A percentile compares a stretch with the other conserved stretches of the same genome.
Conservation (phyloP, 2,888 invertebrate genomes). For the Heliconius sara region DNA sequence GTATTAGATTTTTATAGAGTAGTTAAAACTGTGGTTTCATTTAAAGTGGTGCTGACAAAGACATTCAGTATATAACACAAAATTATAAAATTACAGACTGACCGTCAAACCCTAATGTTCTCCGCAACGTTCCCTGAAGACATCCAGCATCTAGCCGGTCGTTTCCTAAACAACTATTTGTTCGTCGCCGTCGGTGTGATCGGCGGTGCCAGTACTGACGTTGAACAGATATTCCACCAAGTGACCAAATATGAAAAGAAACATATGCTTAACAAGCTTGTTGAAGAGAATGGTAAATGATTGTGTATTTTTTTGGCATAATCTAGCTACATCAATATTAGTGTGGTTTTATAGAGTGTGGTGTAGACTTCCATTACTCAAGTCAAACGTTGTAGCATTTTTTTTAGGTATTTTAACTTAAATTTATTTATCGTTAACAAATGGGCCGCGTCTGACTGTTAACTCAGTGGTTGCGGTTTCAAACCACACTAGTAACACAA, state of each 20-base stretch:
- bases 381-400: neutral
- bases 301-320: neutral
- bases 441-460: too few species aligned
- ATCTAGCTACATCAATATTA: neutral
- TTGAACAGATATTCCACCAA: slow-evolving; percentile 90
- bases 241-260: slow-evolving; percentile 90
- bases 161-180: slow-evolving; percentile 91
- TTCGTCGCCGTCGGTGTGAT: slow-evolving; percentile 96
- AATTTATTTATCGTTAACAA: too few species aligned
- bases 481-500: neutral
- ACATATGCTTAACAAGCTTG: slow-evolving; percentile 87
- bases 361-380: neutral
- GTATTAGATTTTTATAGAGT: too few species aligned
- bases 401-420: too few species aligned
- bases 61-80: too few species aligned
- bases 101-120: slow-evolving; percentile 99
- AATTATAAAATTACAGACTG: slow-evolving; percentile 75
- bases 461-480: neutral
- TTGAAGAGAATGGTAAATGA: slow-evolving; percentile 82
- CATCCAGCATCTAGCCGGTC: slow-evolving; percentile 93
- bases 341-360: neutral
- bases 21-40: too few species aligned
- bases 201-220: slow-evolving; percentile 96
- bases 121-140: slow-evolving; percentile 99
- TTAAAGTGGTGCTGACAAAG: too few species aligned